Base-by-base conservation (phyloP, 2,113 vertebrate genomes). In the Chrysochloris asiatica region DNA sequence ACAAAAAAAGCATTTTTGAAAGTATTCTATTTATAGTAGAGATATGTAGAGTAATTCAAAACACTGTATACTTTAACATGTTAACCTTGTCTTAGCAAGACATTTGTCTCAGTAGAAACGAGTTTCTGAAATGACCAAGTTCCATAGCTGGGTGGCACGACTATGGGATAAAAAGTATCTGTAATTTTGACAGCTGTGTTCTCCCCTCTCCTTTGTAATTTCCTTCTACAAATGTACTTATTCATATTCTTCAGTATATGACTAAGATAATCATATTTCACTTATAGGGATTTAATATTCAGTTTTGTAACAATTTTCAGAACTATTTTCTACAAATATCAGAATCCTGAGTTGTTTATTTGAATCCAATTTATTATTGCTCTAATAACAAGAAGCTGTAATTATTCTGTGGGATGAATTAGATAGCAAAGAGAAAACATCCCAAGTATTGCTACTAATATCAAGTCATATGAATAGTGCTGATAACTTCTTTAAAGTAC, bases 271-370 rank as follows among this genome's bases (percentile, higher is more conserved):
- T 95, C 83, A 45, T 95, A 96, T 97, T 97, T 97, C 86, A 96
- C 88, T 96, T 96, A 86, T 88, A 94, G 36, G 82, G 94, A 94
- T 96, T 98, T 97, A 97, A 96, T 97, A 97, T 96, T 96, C 28
- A 86, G 95, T 97, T 97, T 81, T 91, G 33, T 92, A 56, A 56
- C 93, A 84, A 94, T 95, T 88, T 93, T 94, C 67, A 94, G 77
- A 91, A 95, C 92, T 95, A 91, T 96, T 97, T 96, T 93, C 14
- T 3, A 94, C 56, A 96, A 95, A 96, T 95, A 89, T 97, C 94
- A 96, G 90, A 96, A 96, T 90, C 14, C 89, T 90, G 79, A 67
- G 88, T 95, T 98, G 85, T 97, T 98, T 97, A 96, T n/a, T n/a
- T n/a, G n/a, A n/a, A n/a, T n/a, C n/a, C n/a, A n/a, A n/a, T n/a